Evolutionary conservation across 2,888 invertebrate species (phyloP), one percentile per base, ranked within the genome.

Genomic region (Drosophila emarginata): DNA sequence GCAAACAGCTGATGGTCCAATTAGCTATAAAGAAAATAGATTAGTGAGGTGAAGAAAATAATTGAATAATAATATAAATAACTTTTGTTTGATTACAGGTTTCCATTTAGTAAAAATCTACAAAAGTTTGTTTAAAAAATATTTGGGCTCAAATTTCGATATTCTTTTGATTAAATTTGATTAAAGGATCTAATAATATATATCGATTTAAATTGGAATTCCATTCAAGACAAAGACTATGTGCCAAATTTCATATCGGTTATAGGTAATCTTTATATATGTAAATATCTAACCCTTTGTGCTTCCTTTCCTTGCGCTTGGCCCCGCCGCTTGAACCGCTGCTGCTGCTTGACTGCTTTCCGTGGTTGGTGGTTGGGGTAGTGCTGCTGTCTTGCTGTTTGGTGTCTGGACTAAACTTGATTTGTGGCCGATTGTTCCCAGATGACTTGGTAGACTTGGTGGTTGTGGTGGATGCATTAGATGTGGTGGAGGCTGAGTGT

Each of bases 1-100:
- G 94, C 89, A 98, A 93, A 92, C 96, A 96, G 84, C 96, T 96
- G 90, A 97, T 95, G 89, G 95, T 96, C 97, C 97, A 97, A 87
- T 94, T 94, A 93, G 90, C 89, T 92, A 60, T 0, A 26, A 18
- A 50, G 28, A 56, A 64, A 9, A 63, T n/a, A 1, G 2, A 1
- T n/a, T 57, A 60, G 14, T 50, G 11, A n/a, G 15, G n/a, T n/a
- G 9, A 66, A 32, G 32, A 26, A 26, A 26, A 26, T 6, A 26
- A 26, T 26, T 5, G 6, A 26, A 5, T 26, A 26, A 26, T 2
- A 7, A 51, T 12, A 23, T 28, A n/a, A 4, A 6, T n/a, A n/a
- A n/a, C n/a, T n/a, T n/a, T n/a, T n/a, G n/a, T n/a, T n/a, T n/a
- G n/a, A n/a, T n/a, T n/a, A n/a, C n/a, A n/a, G n/a, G n/a, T n/a